Percentiles rank a stretch among this genome's conserved stretches.
Conservation (phyloP, 2,888 invertebrate genomes). For the Norana najaformis region DNA sequence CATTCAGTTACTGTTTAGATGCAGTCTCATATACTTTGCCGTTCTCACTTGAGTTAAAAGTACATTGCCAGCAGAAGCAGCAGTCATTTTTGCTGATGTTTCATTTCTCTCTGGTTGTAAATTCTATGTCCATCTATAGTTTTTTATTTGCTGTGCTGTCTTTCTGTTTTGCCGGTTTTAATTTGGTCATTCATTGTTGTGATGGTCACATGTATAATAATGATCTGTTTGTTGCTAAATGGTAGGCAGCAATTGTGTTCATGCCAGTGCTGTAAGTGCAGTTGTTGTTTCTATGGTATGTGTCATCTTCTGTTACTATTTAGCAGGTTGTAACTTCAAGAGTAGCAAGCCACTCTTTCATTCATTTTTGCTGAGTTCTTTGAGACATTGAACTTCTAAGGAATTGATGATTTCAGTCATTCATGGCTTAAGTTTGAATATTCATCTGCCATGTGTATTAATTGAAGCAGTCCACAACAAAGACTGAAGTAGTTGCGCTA, state of each 20-base stretch:
- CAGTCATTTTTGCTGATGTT: too few species aligned
- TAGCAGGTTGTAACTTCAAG: neutral
- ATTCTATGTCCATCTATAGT: neutral
- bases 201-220: neutral
- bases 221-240: too few species aligned
- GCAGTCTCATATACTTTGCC: neutral
- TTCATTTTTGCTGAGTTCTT: neutral
- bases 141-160: neutral
- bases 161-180: too few species aligned
- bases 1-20: neutral
- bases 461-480: neutral
- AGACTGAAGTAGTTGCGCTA: neutral
- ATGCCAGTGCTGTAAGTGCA: neutral
- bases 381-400: neutral
- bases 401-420: neutral
- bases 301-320: neutral
- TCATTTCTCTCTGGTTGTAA: too few species aligned
- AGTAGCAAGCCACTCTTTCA: neutral
- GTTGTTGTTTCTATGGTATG: too few species aligned
- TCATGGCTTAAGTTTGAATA: neutral
- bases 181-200: too few species aligned
- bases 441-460: neutral
- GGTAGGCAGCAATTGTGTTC: neutral
- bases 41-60: neutral
- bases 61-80: too few species aligned